phyloP scores from a whole-genome alignment of 2,888 invertebrate genomes.

The Nemotelus pantherinus region DNA sequence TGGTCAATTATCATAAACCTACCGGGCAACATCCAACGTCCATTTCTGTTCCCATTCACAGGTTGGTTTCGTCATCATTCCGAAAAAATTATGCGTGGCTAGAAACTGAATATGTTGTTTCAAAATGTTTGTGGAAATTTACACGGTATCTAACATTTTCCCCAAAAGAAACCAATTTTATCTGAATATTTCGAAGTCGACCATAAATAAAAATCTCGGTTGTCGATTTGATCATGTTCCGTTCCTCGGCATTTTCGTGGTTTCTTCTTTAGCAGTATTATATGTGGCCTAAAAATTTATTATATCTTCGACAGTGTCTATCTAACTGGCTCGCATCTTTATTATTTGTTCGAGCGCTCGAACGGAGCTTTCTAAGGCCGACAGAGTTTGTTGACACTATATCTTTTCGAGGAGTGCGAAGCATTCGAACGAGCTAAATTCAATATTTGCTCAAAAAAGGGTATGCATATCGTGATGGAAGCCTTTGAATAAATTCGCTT shows the following conservation, averaged over 20 bases:
- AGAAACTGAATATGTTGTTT: neutral
- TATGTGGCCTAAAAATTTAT: neutral
- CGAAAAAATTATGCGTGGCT: constrained; percentile 25
- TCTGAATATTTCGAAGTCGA: neutral
- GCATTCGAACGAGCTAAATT: neutral
- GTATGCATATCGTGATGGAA: constrained; percentile 6
- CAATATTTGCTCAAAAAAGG: constrained; percentile 39
- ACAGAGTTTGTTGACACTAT: constrained; percentile 13
- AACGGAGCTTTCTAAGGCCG: constrained; percentile 23
- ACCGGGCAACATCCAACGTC: no score
- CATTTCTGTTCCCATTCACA: no score
- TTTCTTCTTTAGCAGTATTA: neutral
- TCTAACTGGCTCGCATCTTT: constrained; percentile 19
- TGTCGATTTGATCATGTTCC: constrained; percentile 13
- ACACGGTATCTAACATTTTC: neutral
- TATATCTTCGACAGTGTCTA: neutral
- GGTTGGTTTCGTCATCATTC: no score
- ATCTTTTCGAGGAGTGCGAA: constrained; percentile 10
- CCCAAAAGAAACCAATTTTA: neutral
- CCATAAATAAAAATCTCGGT: constrained; percentile 14
- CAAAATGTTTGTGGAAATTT: neutral
- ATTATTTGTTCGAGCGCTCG: constrained; percentile 16
- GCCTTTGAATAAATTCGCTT: constrained; percentile 16
- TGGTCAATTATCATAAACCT: no score
- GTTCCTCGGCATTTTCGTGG: neutral